Percentiles rank a stretch among this genome's conserved stretches.
These are phyloP conservation scores for Nothoprocta perdicaria DNA, from an alignment of 2,113 vertebrate genomes.

Conservation along the genomic window DNA sequence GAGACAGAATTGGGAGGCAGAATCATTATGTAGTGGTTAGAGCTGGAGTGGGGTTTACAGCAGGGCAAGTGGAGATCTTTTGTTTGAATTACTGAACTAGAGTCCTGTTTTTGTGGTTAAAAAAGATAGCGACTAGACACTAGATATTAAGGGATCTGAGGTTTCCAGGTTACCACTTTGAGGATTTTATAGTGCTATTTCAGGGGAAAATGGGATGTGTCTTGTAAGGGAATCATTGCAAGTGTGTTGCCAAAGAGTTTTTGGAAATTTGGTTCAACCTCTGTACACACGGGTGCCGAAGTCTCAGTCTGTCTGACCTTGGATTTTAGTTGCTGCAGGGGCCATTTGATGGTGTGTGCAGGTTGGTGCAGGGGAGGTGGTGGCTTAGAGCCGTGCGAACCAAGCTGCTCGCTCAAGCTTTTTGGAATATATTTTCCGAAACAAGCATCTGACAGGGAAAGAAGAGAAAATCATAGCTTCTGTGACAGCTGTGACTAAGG, in stretches of 20 bases:
- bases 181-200: neutral
- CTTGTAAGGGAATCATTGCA: neutral
- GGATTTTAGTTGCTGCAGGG: neutral
- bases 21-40: neutral
- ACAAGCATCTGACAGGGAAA: neutral
- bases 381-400: neutral
- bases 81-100: neutral
- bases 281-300: neutral
- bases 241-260: neutral
- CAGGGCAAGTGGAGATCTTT: neutral
- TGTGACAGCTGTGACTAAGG: neutral
- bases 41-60: neutral
- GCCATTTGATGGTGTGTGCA: neutral
- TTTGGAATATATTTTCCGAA: neutral
- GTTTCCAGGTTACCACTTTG: neutral
- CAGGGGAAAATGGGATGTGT: fast-evolving
- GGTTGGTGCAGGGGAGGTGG: neutral
- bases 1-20: neutral
- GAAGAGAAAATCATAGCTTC: neutral
- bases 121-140: neutral
- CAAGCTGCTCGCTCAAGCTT: neutral
- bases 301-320: neutral
- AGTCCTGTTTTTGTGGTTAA: neutral
- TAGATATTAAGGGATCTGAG: neutral
- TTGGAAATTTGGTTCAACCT: neutral